Evolutionary conservation across 2,888 invertebrate genomes (phyloP).

Genomic region (Mystacides longicornis): DNA sequence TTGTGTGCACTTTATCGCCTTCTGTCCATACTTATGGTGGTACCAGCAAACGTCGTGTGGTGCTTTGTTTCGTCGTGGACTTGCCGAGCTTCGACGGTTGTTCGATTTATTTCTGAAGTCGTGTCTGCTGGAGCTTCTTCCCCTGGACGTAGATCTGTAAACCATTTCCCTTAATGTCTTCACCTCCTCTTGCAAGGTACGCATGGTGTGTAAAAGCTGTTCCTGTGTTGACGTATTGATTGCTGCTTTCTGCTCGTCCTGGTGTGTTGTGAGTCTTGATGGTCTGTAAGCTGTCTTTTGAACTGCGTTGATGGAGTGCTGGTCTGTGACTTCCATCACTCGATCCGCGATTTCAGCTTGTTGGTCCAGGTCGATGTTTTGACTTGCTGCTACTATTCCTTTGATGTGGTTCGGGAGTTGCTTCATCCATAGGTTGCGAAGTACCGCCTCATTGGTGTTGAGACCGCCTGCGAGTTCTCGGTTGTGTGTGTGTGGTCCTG

Average conservation of each 20-base stretch:
- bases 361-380: background rate
- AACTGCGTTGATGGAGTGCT: background rate
- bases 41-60: background rate
- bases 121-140: background rate
- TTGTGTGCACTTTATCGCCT: background rate
- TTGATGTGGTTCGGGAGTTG: background rate
- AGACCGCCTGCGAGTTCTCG: background rate
- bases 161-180: background rate
- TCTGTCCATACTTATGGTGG: background rate
- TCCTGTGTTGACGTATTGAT: background rate
- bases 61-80: background rate
- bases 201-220: background rate
- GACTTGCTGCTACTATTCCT: background rate
- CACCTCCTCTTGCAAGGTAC: background rate
- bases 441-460: background rate
- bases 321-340: background rate
- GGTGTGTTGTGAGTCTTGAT: background rate
- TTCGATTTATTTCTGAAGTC: background rate
- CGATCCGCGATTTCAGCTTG: background rate
- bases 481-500: no score
- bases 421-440: background rate
- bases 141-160: background rate
- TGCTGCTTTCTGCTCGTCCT: background rate
- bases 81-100: no score
- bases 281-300: no score